Evolutionary conservation across 2,888 invertebrate species (phyloP).

Genomic region (Drosophila kuntzei): DNA sequence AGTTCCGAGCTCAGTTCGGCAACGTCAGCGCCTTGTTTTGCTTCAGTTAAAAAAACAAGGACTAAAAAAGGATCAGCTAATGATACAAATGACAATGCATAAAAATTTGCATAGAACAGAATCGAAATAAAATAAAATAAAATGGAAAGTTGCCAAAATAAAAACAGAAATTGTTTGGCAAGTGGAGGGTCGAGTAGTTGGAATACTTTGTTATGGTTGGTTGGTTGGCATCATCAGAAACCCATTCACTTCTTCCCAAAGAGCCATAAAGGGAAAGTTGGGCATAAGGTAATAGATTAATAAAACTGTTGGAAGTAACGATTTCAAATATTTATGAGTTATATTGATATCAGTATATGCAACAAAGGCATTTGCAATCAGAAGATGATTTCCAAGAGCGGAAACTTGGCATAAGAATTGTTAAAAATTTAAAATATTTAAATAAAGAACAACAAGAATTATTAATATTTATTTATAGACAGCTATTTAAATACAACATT

Average conservation of each 20-base stretch:
- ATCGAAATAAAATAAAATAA: slow-evolving; percentile 35
- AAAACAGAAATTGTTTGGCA: slow-evolving; percentile 6
- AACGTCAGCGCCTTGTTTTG: slow-evolving; percentile 29
- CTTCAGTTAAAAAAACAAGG: slow-evolving; percentile 8
- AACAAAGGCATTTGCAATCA: slow-evolving; percentile 3
- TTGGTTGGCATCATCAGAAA: slow-evolving; percentile 21
- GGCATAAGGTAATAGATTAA: slow-evolving; percentile 6
- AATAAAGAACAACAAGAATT: neutral
- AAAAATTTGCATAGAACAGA: slow-evolving; percentile 47
- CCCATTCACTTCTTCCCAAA: slow-evolving; percentile 8
- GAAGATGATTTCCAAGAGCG: neutral
- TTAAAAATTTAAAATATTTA: neutral
- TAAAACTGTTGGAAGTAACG: neutral
- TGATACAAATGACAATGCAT: slow-evolving; percentile 59
- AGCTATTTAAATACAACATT: too few relatives aligned
- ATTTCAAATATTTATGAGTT: slow-evolving; percentile 14
- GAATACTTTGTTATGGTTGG: slow-evolving; percentile 16
- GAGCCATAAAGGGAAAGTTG: slow-evolving; percentile 5
- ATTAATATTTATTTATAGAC: too few relatives aligned
- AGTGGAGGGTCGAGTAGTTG: slow-evolving; percentile 5
- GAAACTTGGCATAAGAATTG: neutral
- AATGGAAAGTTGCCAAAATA: slow-evolving; percentile 7
- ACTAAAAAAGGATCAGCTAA: slow-evolving; percentile 49
- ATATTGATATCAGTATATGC: neutral
- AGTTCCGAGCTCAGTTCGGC: slow-evolving; percentile 20